Evolutionary conservation across 2,113 vertebrate species (phyloP), one percentile per base, ranked within the genome.

Genomic region (Trematomus loennbergii): DNA sequence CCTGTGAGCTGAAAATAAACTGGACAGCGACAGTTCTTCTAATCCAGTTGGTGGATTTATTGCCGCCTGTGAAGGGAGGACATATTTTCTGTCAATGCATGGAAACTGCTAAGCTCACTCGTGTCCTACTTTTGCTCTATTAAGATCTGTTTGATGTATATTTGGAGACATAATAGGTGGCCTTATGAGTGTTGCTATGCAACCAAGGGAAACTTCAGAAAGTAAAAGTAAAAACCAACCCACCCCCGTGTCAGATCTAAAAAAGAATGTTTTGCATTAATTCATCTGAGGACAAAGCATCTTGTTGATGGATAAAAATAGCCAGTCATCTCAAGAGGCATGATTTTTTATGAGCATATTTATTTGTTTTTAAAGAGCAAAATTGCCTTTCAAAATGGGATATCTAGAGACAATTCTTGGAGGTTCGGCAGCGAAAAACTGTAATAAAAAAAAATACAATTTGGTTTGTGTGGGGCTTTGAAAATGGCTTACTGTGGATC

Each of bases 261-360:
- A 78, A 77, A 80, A 3, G 29, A 33, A 5, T 4, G 3, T n/a
- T 71, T 75, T 17, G 59, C 58, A 78, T 54, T 70, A 63, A 75
- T 79, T 81, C 54, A 70, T 72, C 52, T 0, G 12, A 81, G 45
- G 60, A 88, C 13, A n/a, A 71, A 18, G 60, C 17, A 18, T 75
- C 72, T 86, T 58, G 62, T 77, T 60, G 49, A 48, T 43, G 10
- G 54, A 69, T 84, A 77, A 77, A 90, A 87, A 89, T 89, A 90
- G 60, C 65, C 8, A 76, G 67, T 68, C 50, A 50, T 84, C 70
- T 79, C 68, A 29, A 59, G 13, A 75, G 72, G 61, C 29, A 52
- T 4, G n/a, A 10, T 53, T 33, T 72, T 63, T 71, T 64, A 53
- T 12, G 22, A 62, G 62, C n/a, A 12, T 15, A 73, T 75, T 79